Conservation (phyloP, 2,888 invertebrate genomes). For the Empis stercorea region DNA sequence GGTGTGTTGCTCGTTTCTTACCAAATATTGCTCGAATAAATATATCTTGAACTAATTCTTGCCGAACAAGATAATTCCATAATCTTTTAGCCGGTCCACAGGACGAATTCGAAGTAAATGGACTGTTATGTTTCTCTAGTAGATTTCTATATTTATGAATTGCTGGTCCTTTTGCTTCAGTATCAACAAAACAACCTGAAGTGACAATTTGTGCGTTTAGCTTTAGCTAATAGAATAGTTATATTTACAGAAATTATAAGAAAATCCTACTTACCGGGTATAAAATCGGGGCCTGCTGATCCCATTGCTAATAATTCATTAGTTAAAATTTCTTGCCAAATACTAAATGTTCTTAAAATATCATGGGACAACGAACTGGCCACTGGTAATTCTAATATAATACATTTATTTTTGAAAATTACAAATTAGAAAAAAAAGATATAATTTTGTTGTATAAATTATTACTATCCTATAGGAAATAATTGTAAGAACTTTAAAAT, state of each 20-base stretch:
- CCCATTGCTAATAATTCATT: conserved; percentile 63
- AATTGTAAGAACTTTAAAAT: not conserved
- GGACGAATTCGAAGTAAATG: conserved; percentile 63
- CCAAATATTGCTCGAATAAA: conserved; percentile 94
- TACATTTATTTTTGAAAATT: too few relatives aligned
- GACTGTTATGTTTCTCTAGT: conserved; percentile 86
- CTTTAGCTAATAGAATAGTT: too few relatives aligned
- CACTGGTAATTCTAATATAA: conserved; percentile 69
- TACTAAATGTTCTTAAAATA: conserved; percentile 67
- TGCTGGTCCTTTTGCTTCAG: conserved; percentile 59
- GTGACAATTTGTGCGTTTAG: too few relatives aligned
- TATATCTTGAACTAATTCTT: conserved; percentile 84
- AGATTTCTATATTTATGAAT: conserved; percentile 87
- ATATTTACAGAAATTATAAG: too few relatives aligned
- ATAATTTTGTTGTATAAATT: too few relatives aligned
- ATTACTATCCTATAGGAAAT: too few relatives aligned
- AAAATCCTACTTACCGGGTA: too few relatives aligned
- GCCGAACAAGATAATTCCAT: conserved; percentile 87
- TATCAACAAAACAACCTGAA: conserved; percentile 70
- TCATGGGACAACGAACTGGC: conserved; percentile 89
- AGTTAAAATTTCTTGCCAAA: conserved; percentile 76
- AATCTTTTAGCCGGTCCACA: conserved; percentile 66
- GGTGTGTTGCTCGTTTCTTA: conserved; percentile 43
- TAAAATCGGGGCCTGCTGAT: conserved; percentile 73
- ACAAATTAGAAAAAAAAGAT: too few relatives aligned